These are phyloP conservation scores for Sinopyrophorus schimmeli DNA, from an alignment of 2,888 invertebrate genomes.

Conservation along the genomic window DNA sequence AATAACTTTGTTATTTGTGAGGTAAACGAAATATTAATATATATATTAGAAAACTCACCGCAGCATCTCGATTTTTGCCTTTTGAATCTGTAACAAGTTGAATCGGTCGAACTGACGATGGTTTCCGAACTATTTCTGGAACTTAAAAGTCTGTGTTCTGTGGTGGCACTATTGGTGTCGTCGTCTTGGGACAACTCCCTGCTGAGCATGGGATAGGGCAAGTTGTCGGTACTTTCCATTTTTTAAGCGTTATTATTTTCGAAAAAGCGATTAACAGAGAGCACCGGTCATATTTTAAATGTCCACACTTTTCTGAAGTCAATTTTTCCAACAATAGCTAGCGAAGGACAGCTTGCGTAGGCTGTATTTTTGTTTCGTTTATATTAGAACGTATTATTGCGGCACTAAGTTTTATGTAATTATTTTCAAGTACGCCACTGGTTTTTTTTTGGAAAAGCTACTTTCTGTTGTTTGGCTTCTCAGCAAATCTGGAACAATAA, in stretches of 20 bases:
- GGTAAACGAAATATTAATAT: too few species aligned
- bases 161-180: constrained; percentile 35
- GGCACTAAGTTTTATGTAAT: constrained; percentile 2
- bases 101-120: constrained; percentile 13
- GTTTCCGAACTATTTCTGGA: constrained; percentile 34
- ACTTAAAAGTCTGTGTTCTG: constrained; percentile 35
- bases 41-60: constrained; percentile 10
- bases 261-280: background rate
- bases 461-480: background rate
- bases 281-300: too few species aligned
- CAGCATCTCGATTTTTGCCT: constrained; percentile 1
- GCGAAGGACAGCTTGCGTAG: constrained; percentile 12
- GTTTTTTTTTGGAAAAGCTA: background rate
- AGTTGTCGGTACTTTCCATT: constrained; percentile 12
- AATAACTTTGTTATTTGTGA: too few species aligned
- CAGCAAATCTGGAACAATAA: background rate
- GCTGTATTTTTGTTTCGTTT: constrained; percentile 1
- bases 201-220: constrained; percentile 12
- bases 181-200: constrained; percentile 19
- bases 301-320: too few species aligned
- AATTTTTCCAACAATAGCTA: too few species aligned
- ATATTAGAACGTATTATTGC: constrained; percentile 3
- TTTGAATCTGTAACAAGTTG: constrained; percentile 7
- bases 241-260: background rate
- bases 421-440: constrained; percentile 11